These are phyloP conservation scores for Cheirogaleus major DNA, from an alignment of 2,797 vertebrate species.

Conservation along the genomic window DNA sequence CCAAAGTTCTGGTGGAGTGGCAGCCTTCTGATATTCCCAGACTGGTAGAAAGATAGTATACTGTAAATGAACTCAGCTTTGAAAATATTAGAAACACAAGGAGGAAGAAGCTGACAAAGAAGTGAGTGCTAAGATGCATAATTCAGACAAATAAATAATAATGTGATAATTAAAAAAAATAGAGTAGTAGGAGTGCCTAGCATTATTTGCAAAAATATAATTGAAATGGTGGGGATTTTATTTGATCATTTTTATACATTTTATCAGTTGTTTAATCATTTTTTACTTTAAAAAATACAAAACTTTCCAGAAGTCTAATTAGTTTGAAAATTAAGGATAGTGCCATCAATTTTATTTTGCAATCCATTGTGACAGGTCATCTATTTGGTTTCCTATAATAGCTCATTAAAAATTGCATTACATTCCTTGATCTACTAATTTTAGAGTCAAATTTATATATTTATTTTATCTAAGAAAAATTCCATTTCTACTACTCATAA, in stretches of 20 bases:
- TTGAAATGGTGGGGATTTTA: neutral
- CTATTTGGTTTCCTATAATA: slow-evolving; percentile 2
- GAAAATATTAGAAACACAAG: neutral
- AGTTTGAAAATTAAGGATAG: slow-evolving; percentile 40
- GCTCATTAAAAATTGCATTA: slow-evolving; percentile 42
- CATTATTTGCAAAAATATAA: neutral
- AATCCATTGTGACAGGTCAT: neutral
- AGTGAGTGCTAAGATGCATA: neutral
- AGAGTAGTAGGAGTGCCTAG: rapidly evolving
- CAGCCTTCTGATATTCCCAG: neutral
- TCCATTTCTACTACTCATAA: slow-evolving; percentile 18
- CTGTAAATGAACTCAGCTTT: neutral
- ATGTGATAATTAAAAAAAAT: neutral
- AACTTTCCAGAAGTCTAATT: slow-evolving; percentile 17
- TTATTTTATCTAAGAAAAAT: slow-evolving; percentile 48
- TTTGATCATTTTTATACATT: neutral
- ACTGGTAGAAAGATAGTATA: neutral
- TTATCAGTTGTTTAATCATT: neutral
- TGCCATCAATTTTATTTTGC: slow-evolving; percentile 17
- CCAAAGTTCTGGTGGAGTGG: neutral
- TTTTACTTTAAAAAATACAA: neutral
- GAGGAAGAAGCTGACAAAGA: neutral
- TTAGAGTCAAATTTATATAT: slow-evolving; percentile 32
- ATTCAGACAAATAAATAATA: neutral
- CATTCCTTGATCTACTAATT: neutral